Evolutionary conservation across 1,140 invertebrate species (phyloP).

Genomic region (Pseudomyrmex dendroicus): DNA sequence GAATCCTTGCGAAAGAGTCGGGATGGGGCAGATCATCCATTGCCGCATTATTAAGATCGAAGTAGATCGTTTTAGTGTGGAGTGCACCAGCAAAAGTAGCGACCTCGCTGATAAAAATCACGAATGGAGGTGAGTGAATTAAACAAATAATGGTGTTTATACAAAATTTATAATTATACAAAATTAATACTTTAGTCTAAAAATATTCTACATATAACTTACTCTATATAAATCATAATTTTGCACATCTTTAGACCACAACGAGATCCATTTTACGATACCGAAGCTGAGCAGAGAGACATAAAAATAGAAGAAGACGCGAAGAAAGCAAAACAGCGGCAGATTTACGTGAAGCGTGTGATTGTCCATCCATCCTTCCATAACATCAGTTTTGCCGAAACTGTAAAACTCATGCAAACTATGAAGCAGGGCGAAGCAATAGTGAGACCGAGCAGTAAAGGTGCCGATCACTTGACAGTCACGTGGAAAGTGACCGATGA

Average conservation of each 20-base stretch:
- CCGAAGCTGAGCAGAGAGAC: conserved; percentile 93
- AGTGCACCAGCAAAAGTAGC: conserved; percentile 96
- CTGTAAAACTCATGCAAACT: conserved; percentile 94
- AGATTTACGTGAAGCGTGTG: conserved; percentile 96
- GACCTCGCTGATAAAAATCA: conserved; percentile 96
- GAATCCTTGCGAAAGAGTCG: conserved; percentile 96
- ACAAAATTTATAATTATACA: conserved; percentile 3
- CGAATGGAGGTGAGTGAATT: conserved; percentile 90
- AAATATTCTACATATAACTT: not conserved
- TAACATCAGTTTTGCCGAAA: conserved; percentile 97
- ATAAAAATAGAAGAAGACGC: conserved; percentile 91
- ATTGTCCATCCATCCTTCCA: conserved; percentile 99
- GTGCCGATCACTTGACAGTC: conserved; percentile 97
- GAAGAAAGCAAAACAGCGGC: conserved; percentile 91
- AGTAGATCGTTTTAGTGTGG: conserved; percentile 96
- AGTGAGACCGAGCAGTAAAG: conserved; percentile 98
- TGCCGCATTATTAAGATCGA: conserved; percentile 98
- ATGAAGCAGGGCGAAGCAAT: conserved; percentile 99
- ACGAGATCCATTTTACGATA: conserved; percentile 97
- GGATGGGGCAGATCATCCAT: conserved; percentile 94
- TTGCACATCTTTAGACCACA: conserved; percentile 86
- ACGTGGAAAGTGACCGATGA: conserved; percentile 99
- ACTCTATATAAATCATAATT: conserved; percentile 28
- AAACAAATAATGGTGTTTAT: not conserved
- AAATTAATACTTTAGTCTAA: not conserved